Conservation (phyloP, 2,888 invertebrate species). For the Aromia moschata region DNA sequence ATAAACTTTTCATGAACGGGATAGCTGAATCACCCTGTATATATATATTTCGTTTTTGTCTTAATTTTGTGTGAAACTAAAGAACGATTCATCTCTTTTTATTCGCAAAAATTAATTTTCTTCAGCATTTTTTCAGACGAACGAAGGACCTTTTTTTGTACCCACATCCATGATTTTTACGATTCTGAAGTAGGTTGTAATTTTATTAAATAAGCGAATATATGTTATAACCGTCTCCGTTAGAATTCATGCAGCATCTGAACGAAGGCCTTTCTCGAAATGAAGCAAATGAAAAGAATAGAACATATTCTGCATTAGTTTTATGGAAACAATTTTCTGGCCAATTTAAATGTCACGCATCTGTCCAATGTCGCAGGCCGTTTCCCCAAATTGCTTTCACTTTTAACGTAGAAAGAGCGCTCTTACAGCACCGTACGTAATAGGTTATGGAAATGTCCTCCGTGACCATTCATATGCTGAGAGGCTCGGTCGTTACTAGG, state of each 20-base stretch:
- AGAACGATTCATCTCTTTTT: too few relatives aligned
- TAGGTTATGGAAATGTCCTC: slow-evolving; percentile 36
- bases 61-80: too few relatives aligned
- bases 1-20: too few relatives aligned
- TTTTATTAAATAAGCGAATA: too few relatives aligned
- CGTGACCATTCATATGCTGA: slow-evolving; percentile 38
- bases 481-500: slow-evolving; percentile 33
- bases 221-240: too few relatives aligned
- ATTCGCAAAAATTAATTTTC: too few relatives aligned
- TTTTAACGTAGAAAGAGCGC: slow-evolving; percentile 14
- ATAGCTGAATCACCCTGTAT: too few relatives aligned
- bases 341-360: slow-evolving; percentile 31
- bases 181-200: too few relatives aligned
- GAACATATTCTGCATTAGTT: slow-evolving; percentile 28
- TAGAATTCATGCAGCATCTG: slow-evolving; percentile 1
- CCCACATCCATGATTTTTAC: too few relatives aligned
- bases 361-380: slow-evolving; percentile 31
- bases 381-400: not conserved
- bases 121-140: too few relatives aligned
- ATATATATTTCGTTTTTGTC: too few relatives aligned
- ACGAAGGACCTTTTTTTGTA: too few relatives aligned
- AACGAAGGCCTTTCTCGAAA: not conserved
- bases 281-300: slow-evolving; percentile 8
- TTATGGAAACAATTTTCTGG: slow-evolving; percentile 33
- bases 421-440: slow-evolving; percentile 36